phyloP scores from a whole-genome alignment of 2,888 invertebrate species.

The Mycogona germanica region DNA sequence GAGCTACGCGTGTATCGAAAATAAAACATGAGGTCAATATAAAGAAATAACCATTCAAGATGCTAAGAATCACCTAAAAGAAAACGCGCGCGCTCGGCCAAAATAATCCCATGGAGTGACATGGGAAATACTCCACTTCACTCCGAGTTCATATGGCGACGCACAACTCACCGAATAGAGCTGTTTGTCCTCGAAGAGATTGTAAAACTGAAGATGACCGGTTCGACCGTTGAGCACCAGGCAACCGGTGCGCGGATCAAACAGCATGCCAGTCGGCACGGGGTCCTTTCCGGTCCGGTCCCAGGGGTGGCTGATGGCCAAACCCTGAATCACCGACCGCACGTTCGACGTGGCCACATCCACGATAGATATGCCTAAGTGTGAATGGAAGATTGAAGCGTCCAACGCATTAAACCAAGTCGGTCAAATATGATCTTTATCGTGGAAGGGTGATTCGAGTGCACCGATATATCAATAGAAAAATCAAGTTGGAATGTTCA shows the following conservation, averaged over 20 bases:
- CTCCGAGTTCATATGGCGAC: not conserved
- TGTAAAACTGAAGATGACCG: constrained; percentile 41
- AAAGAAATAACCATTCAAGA: constrained; percentile 8
- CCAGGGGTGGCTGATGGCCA: constrained; percentile 45
- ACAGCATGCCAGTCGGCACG: constrained; percentile 30
- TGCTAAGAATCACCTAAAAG: not conserved
- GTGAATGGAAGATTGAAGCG: too few species aligned
- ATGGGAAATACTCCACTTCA: not conserved
- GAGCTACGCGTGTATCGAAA: constrained; percentile 8
- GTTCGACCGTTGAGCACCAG: constrained; percentile 38
- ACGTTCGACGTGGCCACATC: constrained; percentile 36
- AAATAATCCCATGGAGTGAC: not conserved
- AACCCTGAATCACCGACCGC: constrained; percentile 46
- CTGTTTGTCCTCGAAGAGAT: constrained; percentile 41
- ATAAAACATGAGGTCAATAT: not conserved
- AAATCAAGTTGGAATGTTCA: too few species aligned
- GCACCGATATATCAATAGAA: constrained; percentile 1
- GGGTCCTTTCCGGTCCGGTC: constrained; percentile 22
- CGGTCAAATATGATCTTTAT: too few species aligned
- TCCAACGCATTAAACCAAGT: too few species aligned
- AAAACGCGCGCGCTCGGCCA: not conserved
- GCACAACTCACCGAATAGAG: constrained; percentile 49
- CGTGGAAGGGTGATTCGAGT: too few species aligned
- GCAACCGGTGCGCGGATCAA: constrained; percentile 30
- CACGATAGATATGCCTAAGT: too few species aligned